Evolutionary conservation across 2,113 vertebrate species (phyloP), one percentile per base, ranked within the genome.

Genomic region (Phalacrocorax carbo): DNA sequence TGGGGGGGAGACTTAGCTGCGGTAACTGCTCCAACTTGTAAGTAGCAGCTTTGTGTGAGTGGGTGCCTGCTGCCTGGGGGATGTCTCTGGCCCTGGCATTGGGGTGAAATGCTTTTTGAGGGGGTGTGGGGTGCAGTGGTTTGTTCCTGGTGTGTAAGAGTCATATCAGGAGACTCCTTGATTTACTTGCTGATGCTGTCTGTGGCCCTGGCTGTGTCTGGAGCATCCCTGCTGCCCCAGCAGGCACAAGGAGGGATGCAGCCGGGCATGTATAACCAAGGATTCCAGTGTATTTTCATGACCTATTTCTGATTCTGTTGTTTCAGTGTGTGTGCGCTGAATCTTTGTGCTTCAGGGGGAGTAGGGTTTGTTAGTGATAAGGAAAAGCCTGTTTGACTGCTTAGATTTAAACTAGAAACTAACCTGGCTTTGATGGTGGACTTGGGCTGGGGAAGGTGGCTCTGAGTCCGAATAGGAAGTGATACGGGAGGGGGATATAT

Each of bases 261-360:
- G 91, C 84, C 1, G 2, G 82, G 92, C 91, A 95, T 86, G 78
- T 11, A 52, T 46, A 94, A 80, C 93, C 46, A 27, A 54, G 68
- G 80, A 80, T 92, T 66, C 83, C 92, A 62, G 46, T 2, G 19
- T 44, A 44, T 90, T 71, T 94, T 26, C 2, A 0, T 97, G 97
- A 97, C 97, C 97, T 97, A 97, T 82, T 97, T 97, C 94, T 95
- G 84, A 2, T 46, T 82, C 91, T 95, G 87, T 82, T 95, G 81
- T 70, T 70, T 90, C 86, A 13, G 75, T 1, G 23, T 54, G 78
- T 1, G 23, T 54, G 70, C 68, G 80, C 42, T 88, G 89, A 75
- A 38, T 84, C 88, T 86, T 23, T n/a, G 64, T 91, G 82, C 87
- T 95, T 93, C 29, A 77, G 64, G 81, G 85, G 48, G 44, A 82